phyloP scores from a whole-genome alignment of 2,797 vertebrate species.

The Microctenopoma stevenorrisi region DNA sequence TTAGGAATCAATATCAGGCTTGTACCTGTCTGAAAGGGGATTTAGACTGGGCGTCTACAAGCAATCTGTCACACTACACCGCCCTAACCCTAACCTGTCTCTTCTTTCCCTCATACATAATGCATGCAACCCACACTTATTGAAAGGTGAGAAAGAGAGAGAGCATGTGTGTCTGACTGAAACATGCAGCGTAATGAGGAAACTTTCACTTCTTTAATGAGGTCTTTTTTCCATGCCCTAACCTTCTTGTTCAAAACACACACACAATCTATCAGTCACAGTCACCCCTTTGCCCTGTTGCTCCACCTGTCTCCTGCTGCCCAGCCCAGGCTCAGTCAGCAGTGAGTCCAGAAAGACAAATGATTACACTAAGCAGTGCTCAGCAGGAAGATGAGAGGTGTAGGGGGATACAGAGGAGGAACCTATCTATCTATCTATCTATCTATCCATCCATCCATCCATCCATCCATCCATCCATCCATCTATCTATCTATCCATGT shows the following conservation, averaged over 20 bases:
- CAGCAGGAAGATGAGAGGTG: constrained; percentile 7
- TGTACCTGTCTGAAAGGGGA: constrained; percentile 65
- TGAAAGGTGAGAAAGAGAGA: constrained; percentile 13
- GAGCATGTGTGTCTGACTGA: constrained; percentile 9
- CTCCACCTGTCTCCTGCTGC: constrained; percentile 53
- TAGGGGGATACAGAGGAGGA: constrained; percentile 17
- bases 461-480: too few species aligned
- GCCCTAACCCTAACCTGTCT: constrained; percentile 35
- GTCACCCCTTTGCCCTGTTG: constrained; percentile 28
- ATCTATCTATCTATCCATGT: too few species aligned
- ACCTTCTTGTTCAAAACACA: not conserved
- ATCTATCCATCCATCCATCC: too few species aligned
- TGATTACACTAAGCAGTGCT: constrained; percentile 46
- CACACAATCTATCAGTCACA: constrained; percentile 25
- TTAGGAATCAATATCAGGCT: constrained; percentile 55
- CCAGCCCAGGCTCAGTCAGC: constrained; percentile 64
- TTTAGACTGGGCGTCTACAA: constrained; percentile 51
- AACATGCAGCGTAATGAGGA: constrained; percentile 42
- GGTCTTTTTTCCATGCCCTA: not conserved
- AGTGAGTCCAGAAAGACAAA: constrained; percentile 51
- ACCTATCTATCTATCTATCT: too few species aligned
- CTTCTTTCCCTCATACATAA: constrained; percentile 51
- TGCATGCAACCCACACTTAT: constrained; percentile 46
- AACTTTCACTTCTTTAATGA: constrained; percentile 34
- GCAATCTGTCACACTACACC: constrained; percentile 58